phyloP scores from a whole-genome alignment of 2,797 vertebrate genomes.

The Gymnoscopelus braueri region DNA sequence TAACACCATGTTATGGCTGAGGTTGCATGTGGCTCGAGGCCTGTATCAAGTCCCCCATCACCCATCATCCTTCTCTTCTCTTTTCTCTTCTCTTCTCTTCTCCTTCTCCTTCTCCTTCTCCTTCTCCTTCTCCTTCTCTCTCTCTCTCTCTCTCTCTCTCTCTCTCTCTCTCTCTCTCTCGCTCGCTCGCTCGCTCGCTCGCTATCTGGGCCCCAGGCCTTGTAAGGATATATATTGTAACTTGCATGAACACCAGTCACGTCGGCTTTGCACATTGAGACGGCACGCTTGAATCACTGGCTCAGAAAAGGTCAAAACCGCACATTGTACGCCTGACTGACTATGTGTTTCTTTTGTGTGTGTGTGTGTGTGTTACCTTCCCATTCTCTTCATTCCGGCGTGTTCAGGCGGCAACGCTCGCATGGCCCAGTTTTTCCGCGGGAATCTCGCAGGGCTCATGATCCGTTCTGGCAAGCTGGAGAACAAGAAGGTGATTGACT shows the following conservation, averaged over 20 bases:
- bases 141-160: not conserved
- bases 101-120: too few species aligned
- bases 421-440: slow-evolving; percentile 96
- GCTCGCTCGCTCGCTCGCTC: not conserved
- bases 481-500: slow-evolving; percentile 98
- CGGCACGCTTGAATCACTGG: slow-evolving; percentile 59
- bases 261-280: slow-evolving; percentile 51
- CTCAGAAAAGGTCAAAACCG: slow-evolving; percentile 34
- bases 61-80: slow-evolving; percentile 51
- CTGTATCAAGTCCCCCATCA: slow-evolving; percentile 59
- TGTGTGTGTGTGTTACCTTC: slow-evolving; percentile 28
- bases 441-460: slow-evolving; percentile 93
- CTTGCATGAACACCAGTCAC: slow-evolving; percentile 86
- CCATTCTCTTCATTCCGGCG: slow-evolving; percentile 14
- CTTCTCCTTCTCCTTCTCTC: too few species aligned
- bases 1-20: slow-evolving; percentile 44
- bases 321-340: slow-evolving; percentile 19
- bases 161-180: not conserved
- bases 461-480: slow-evolving; percentile 93
- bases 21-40: slow-evolving; percentile 66
- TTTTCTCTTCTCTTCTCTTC: not conserved
- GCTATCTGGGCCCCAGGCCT: slow-evolving; percentile 43
- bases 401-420: slow-evolving; percentile 87
- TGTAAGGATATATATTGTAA: slow-evolving; percentile 83
- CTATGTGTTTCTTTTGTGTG: not conserved